Percentiles rank a stretch among this genome's conserved stretches.
phyloP scores from a whole-genome alignment of 2,888 invertebrate species.

The Leptinotarsa rubiginosa region DNA sequence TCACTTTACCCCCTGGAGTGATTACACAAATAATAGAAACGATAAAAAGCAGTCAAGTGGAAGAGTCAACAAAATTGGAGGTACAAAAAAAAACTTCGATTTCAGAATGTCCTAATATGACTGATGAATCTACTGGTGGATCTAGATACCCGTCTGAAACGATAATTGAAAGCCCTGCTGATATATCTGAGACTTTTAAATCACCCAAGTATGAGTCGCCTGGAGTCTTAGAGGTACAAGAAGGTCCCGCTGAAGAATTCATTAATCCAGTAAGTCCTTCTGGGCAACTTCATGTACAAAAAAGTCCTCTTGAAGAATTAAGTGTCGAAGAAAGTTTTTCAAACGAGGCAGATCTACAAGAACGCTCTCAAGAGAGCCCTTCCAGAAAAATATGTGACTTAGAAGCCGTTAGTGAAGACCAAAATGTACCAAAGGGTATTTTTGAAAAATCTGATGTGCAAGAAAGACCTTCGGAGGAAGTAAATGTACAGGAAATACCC shows the following conservation, averaged over 20 bases:
- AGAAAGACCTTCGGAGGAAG: slow-evolving; percentile 5
- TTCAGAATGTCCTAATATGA: slow-evolving; percentile 37
- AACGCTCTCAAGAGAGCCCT: not conserved
- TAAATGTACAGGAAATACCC: not conserved
- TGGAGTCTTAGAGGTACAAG: not conserved
- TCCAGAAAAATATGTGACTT: not conserved
- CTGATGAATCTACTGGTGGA: not conserved
- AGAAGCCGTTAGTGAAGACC: not conserved
- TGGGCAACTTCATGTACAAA: not conserved
- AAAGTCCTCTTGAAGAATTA: not conserved
- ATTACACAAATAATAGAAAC: slow-evolving; percentile 73
- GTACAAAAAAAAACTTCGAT: slow-evolving; percentile 65
- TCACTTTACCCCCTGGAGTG: slow-evolving; percentile 77
- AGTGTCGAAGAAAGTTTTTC: not conserved
- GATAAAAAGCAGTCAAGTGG: slow-evolving; percentile 53
- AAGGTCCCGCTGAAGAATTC: not conserved
- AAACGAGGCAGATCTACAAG: slow-evolving; percentile 2
- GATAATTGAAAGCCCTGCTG: not conserved
- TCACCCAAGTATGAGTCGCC: not conserved
- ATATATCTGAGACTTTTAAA: not conserved
- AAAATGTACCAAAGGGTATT: not conserved
- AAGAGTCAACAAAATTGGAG: slow-evolving; percentile 34
- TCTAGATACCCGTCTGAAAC: not conserved
- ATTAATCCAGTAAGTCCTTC: not conserved
- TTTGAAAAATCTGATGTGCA: not conserved